Evolutionary conservation across 2,797 vertebrate genomes (phyloP).

Genomic region (Amniataba percoides): DNA sequence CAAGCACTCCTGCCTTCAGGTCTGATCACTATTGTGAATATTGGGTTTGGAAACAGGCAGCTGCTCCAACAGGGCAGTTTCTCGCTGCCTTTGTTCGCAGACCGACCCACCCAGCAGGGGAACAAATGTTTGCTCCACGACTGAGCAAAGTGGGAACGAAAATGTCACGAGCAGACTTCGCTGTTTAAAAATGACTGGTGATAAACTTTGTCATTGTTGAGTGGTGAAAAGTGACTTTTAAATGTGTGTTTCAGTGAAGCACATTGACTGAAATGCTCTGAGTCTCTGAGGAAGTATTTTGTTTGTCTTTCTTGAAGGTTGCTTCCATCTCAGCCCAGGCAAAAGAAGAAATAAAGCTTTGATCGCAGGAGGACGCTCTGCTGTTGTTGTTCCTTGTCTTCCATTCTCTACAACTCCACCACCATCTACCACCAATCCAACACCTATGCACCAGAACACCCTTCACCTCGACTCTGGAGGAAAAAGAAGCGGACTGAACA

Average conservation of each 20-base stretch:
- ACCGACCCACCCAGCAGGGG: conserved; percentile 77
- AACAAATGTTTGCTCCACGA: conserved; percentile 66
- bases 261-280: not conserved
- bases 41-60: conserved; percentile 82
- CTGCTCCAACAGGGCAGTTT: conserved; percentile 73
- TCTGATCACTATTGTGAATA: conserved; percentile 62
- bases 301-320: conserved; percentile 48
- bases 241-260: not conserved
- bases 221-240: conserved; percentile 81
- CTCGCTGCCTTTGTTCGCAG: conserved; percentile 72
- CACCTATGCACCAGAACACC: conserved; percentile 23
- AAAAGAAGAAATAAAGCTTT: conserved; percentile 22
- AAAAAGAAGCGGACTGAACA: not conserved
- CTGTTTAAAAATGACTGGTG: conserved; percentile 80
- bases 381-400: conserved; percentile 52
- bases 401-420: conserved; percentile 38
- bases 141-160: conserved; percentile 70
- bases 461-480: conserved; percentile 1
- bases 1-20: conserved; percentile 22
- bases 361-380: conserved; percentile 33
- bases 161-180: conserved; percentile 71
- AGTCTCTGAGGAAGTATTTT: conserved; percentile 1
- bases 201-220: conserved; percentile 65
- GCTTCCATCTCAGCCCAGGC: conserved; percentile 31
- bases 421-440: conserved; percentile 46